Evolutionary conservation across 2,888 invertebrate genomes (phyloP), one percentile per base, ranked within the genome.

Genomic region (Xanthorhoe spadicearia): DNA sequence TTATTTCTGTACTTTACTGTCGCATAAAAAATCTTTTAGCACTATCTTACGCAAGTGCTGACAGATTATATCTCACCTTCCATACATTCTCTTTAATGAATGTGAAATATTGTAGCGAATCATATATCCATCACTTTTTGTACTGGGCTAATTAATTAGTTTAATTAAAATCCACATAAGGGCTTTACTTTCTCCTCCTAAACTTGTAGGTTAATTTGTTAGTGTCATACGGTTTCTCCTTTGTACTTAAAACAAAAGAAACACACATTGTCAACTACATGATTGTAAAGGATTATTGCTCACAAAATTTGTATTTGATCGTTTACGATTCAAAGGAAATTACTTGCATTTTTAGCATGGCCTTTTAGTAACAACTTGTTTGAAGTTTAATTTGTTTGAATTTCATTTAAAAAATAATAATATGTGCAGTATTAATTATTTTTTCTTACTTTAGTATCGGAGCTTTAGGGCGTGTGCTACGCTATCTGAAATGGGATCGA

Each of bases 1-100:
- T 91, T 85, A 89, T 87, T 88, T 90, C 81, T 80, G 84, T 75
- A 81, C 79, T 90, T 92, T 88, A 91, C 79, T 87, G 82, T 78
- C 71, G 77, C 86, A 86, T 82, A 89, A 88, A 88, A 89, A 79
- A 78, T 81, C 80, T 80, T 63, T 68, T 60, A 56, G 74, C 67
- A 75, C 79, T 77, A 76, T 81, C 74, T 89, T 90, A 81, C 84
- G 85, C 81, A 88, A 72, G 76, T 72, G 71, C 69, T 83, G 83
- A 84, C 78, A 79, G 84, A 84, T 83, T 82, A 74, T 81, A 81
- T 84, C 82, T 81, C 64, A 77, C 73, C 71, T 73, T 64, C 55
- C 66, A 71, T 71, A 77, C 76, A 76, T 80, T 79, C 75, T 71
- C 76, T 78, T 71, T 72, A 70, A 68, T 63, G 50, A 71, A 66